A percentile compares a stretch with the other conserved stretches of the same genome.
Evolutionary conservation across 2,888 invertebrate species (phyloP).

Genomic region (Fragum whitleyi): DNA sequence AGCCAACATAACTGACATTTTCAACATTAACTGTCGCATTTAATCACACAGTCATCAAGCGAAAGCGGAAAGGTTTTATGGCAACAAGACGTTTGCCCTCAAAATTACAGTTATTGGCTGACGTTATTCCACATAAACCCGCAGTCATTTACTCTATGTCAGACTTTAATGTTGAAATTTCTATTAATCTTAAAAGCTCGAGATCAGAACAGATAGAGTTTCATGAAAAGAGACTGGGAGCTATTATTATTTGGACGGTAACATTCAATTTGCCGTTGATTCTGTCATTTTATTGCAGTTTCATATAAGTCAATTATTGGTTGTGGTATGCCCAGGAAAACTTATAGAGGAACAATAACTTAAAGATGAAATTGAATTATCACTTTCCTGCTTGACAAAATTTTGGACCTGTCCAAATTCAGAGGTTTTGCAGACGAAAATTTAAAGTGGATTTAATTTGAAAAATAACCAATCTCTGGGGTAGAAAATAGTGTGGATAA

Average conservation of each 20-base stretch:
- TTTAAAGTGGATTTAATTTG: no score
- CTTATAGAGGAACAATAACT: slow-evolving; percentile 56
- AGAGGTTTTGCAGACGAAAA: no score
- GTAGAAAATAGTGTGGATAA: no score
- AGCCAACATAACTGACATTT: neutral
- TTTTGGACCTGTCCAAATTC: no score
- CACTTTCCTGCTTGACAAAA: slow-evolving; percentile 28
- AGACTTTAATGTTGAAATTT: slow-evolving; percentile 54
- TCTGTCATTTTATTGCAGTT: slow-evolving; percentile 63
- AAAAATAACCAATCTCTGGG: no score
- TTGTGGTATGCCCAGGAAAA: slow-evolving; percentile 52
- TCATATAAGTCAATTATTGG: slow-evolving; percentile 64
- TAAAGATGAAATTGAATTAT: slow-evolving; percentile 41
- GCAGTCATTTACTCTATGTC: slow-evolving; percentile 25
- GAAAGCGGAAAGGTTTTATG: slow-evolving; percentile 24
- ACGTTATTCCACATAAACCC: slow-evolving; percentile 4
- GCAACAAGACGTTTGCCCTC: slow-evolving; percentile 25
- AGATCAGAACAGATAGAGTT: slow-evolving; percentile 60
- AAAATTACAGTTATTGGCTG: slow-evolving; percentile 20
- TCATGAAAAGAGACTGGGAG: slow-evolving; percentile 58
- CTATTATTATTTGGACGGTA: slow-evolving; percentile 57
- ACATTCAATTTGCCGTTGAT: slow-evolving; percentile 65
- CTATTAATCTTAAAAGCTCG: slow-evolving; percentile 66
- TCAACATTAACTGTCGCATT: slow-evolving; percentile 21
- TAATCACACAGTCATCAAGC: slow-evolving; percentile 22